Evolutionary conservation across 64 coral and sea anemone genomes (phyloP), one percentile per base, ranked within the genome.

Genomic region (Montipora cactus): DNA sequence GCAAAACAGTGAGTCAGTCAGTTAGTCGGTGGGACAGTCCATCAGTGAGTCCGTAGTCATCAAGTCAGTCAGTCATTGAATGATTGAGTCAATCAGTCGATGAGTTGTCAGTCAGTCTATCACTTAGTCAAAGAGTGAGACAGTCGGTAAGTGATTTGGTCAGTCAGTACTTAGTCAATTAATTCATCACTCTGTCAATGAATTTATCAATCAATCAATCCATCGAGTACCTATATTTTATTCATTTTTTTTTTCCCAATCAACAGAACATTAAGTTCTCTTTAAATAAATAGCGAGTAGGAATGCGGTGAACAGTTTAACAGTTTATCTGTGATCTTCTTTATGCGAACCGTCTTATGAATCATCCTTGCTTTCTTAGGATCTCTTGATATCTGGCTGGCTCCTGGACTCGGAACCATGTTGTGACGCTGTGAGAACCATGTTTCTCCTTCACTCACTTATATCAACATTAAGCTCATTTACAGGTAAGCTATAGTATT

Each of bases 381-480:
- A 79, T 61, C 61, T 93, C 48, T 48, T 93, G 55, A 59, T 93
- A 15, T 76, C 45, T 59, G 77, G 78, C 3, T 95, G 94, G 94
- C 68, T 95, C 7, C 62, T 69, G 11, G 59, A 89, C 75, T 14
- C 59, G 8, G 84, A 64, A 1, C 46, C 4, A 3, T 57, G 52
- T 67, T 88, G 62, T 9, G 57, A 88, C 74, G 37, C 74, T 71
- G 82, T 83, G 10, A 49, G 52, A 19, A 74, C 75, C 18, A 9
- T 95, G 77, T 91, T 74, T 66, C 19, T 85, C 8, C 72, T 95
- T 44, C 90, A 95, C 70, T 51, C 50, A 2, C 59, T 92, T 5
- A 51, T 92, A 44, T 95, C 94, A n/a, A 88, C 81, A 16, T 76
- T 95, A 20, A 95, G 94, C 37, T 95, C 94, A 14, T 67, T 92